phyloP scores from a whole-genome alignment of 2,797 vertebrate genomes.

The Rousettus madagascariensis region DNA sequence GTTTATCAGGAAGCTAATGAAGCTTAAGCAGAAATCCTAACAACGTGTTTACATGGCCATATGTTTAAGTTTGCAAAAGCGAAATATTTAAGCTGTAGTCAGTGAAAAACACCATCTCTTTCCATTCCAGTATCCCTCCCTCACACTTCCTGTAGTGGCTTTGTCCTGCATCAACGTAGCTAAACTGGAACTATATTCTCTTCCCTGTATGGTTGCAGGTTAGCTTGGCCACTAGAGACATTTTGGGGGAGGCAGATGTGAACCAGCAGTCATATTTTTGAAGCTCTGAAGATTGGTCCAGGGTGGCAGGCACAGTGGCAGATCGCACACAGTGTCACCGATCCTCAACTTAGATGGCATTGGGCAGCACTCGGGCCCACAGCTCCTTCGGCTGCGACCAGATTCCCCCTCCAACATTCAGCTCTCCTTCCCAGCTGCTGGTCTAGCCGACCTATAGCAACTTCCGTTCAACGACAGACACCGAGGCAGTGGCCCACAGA shows the following conservation, averaged over 20 bases:
- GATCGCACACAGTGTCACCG: background rate
- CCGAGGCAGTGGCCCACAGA: background rate
- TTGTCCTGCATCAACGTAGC: background rate
- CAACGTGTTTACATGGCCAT: background rate
- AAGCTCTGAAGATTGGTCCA: background rate
- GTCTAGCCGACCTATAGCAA: background rate
- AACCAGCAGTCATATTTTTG: background rate
- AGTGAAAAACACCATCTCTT: background rate
- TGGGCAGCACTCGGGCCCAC: background rate
- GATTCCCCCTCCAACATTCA: background rate
- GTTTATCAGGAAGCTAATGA: conserved; percentile 1
- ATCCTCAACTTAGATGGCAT: background rate
- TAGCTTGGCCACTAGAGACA: background rate
- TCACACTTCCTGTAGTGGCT: background rate
- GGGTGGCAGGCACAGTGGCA: background rate
- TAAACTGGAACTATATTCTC: background rate
- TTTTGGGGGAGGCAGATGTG: background rate
- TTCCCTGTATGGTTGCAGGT: background rate
- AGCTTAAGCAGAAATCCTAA: background rate
- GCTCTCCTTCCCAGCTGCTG: background rate
- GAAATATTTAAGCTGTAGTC: background rate
- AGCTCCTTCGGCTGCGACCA: background rate
- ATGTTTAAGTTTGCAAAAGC: conserved; percentile 19
- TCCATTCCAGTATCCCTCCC: background rate
- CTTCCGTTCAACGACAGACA: background rate